Conservation (phyloP, 2,797 vertebrate genomes). For the Acanthurus leucopareius region DNA sequence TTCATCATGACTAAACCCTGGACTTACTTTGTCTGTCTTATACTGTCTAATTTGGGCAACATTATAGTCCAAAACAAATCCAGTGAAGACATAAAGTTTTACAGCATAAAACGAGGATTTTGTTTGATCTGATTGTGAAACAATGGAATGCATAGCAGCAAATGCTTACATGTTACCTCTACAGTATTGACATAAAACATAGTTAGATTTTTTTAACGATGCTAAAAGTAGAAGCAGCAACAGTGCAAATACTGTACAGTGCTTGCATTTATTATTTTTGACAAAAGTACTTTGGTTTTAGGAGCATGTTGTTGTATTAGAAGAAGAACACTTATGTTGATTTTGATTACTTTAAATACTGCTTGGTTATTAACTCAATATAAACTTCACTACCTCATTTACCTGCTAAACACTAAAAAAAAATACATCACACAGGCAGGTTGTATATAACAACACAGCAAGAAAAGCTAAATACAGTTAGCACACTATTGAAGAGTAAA, state of each 20-base stretch:
- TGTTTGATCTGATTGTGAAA: conserved; percentile 6
- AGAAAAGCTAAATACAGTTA: background rate
- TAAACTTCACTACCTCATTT: background rate
- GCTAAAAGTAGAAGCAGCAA: background rate
- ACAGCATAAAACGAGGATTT: conserved; percentile 1
- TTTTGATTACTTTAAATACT: background rate
- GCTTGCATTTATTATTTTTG: background rate
- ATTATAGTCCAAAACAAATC: conserved; percentile 2
- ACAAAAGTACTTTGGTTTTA: background rate
- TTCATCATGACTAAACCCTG: conserved; percentile 58
- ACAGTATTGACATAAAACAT: background rate
- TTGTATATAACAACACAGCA: background rate
- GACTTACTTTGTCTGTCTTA: conserved; percentile 47
- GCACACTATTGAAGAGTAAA: background rate
- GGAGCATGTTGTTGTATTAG: background rate
- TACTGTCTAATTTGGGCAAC: conserved; percentile 11
- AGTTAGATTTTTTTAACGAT: background rate
- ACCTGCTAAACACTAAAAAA: background rate
- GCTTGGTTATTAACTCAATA: background rate
- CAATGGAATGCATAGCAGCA: background rate
- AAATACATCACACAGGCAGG: background rate
- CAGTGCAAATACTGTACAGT: background rate
- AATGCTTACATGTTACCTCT: background rate
- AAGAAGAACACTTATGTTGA: background rate
- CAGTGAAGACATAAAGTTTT: background rate